These are phyloP conservation scores for Epistrophella euchroma DNA, from an alignment of 2,888 invertebrate species.

Conservation along the genomic window DNA sequence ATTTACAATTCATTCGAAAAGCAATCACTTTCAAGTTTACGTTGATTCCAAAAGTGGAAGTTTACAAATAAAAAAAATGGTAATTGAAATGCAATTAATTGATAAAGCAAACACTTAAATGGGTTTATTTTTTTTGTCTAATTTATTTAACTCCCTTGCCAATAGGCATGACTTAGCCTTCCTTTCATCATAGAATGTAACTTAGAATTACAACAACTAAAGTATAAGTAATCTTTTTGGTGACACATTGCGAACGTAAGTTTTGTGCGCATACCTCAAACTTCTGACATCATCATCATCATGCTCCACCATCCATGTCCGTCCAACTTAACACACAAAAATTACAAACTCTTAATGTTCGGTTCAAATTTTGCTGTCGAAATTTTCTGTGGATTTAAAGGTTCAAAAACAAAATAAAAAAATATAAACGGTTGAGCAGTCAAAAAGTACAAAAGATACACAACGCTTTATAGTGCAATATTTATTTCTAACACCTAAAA, in stretches of 20 bases:
- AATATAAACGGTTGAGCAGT: slow-evolving; percentile 52
- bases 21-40: slow-evolving; percentile 25
- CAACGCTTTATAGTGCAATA: slow-evolving; percentile 29
- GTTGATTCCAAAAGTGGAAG: slow-evolving; percentile 9
- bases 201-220: neutral
- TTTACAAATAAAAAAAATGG: slow-evolving; percentile 10
- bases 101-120: slow-evolving; percentile 48
- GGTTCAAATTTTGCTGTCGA: slow-evolving; percentile 19
- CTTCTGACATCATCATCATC: slow-evolving; percentile 70
- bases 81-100: slow-evolving; percentile 64
- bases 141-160: neutral
- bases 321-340: slow-evolving; percentile 34
- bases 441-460: slow-evolving; percentile 60
- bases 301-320: slow-evolving; percentile 66
- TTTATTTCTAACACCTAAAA: slow-evolving; percentile 35
- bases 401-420: neutral
- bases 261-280: slow-evolving; percentile 55
- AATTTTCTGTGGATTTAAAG: slow-evolving; percentile 23
- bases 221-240: slow-evolving; percentile 16
- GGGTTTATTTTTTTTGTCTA: neutral
- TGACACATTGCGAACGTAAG: slow-evolving; percentile 53
- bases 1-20: slow-evolving; percentile 14
- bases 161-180: neutral
- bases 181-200: neutral
- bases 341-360: slow-evolving; percentile 49